Percentiles rank a stretch among this genome's conserved stretches.
Conservation (phyloP, 2,888 invertebrate species). For the Ceraclea dissimilis region DNA sequence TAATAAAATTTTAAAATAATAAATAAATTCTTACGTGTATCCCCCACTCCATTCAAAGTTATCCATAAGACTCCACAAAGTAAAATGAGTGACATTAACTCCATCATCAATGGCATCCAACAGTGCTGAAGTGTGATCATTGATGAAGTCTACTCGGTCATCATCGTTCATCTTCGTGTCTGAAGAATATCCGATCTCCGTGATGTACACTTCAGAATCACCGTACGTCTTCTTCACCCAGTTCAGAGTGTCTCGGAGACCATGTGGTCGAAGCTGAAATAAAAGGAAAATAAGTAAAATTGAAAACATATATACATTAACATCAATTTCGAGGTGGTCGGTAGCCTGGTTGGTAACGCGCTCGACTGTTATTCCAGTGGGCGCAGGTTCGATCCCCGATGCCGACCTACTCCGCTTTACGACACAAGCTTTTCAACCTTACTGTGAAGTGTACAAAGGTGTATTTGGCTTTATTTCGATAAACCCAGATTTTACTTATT, state of each 20-base stretch:
- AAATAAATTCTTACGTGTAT: constrained; percentile 51
- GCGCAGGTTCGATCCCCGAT: no score
- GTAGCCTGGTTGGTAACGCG: no score
- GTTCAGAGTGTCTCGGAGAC: constrained; percentile 54
- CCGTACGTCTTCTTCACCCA: constrained; percentile 54
- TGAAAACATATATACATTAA: not conserved
- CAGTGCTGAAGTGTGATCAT: constrained; percentile 42
- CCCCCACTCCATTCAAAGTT: constrained; percentile 76
- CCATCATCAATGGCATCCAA: constrained; percentile 46
- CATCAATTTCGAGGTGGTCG: no score
- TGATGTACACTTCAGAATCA: constrained; percentile 50
- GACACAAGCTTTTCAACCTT: no score
- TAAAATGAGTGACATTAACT: constrained; percentile 57
- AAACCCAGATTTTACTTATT: no score
- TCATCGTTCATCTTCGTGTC: constrained; percentile 39
- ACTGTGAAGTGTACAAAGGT: no score
- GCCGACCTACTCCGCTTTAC: no score
- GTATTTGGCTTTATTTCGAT: no score
- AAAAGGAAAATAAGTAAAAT: not conserved
- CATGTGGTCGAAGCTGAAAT: constrained; percentile 55
- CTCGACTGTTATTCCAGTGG: no score
- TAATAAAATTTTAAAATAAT: no score
- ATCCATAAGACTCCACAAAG: constrained; percentile 73
- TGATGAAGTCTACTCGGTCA: constrained; percentile 47
- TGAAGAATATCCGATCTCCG: constrained; percentile 55